Percentiles rank a stretch among this genome's conserved stretches.
phyloP scores from a whole-genome alignment of 2,888 invertebrate species.

The Macrosiphum euphorbiae region DNA sequence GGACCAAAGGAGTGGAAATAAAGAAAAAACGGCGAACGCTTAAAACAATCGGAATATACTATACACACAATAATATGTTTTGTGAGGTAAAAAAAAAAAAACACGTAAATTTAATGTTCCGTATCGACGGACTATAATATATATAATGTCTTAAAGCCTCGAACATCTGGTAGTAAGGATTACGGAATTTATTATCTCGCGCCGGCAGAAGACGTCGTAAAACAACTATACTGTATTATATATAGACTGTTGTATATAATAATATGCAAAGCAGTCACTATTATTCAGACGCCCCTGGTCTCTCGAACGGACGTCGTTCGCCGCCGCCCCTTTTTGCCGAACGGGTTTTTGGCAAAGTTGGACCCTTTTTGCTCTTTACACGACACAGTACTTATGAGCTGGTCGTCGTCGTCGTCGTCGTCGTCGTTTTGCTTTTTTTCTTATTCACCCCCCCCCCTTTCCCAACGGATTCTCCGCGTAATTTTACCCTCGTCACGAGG shows the following conservation, averaged over 20 bases:
- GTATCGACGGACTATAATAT: slow-evolving; percentile 22
- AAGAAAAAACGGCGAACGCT: not conserved
- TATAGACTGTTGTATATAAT: not conserved
- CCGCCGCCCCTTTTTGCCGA: not conserved
- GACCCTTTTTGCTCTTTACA: slow-evolving; percentile 52
- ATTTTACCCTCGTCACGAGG: slow-evolving; percentile 39
- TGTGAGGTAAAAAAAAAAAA: not conserved
- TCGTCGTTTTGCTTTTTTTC: slow-evolving; percentile 12
- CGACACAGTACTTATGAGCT: not conserved
- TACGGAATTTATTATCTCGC: slow-evolving; percentile 49
- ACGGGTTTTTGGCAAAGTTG: slow-evolving; percentile 21
- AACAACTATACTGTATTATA: slow-evolving; percentile 25
- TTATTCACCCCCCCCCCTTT: not conserved
- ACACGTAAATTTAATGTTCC: slow-evolving; percentile 21
- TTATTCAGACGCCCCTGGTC: slow-evolving; percentile 49
- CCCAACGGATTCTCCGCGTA: not conserved
- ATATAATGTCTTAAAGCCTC: slow-evolving; percentile 17
- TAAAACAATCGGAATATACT: slow-evolving; percentile 1
- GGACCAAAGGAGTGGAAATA: not conserved
- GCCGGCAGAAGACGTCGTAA: slow-evolving; percentile 50
- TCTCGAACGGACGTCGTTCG: not conserved
- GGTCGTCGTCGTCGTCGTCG: not conserved
- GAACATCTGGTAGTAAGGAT: slow-evolving; percentile 52
- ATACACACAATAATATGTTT: not conserved
- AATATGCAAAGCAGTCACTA: slow-evolving; percentile 57